These are phyloP conservation scores for Tachysurus fulvidraco DNA, from an alignment of 2,113 vertebrate species.

Conservation along the genomic window DNA sequence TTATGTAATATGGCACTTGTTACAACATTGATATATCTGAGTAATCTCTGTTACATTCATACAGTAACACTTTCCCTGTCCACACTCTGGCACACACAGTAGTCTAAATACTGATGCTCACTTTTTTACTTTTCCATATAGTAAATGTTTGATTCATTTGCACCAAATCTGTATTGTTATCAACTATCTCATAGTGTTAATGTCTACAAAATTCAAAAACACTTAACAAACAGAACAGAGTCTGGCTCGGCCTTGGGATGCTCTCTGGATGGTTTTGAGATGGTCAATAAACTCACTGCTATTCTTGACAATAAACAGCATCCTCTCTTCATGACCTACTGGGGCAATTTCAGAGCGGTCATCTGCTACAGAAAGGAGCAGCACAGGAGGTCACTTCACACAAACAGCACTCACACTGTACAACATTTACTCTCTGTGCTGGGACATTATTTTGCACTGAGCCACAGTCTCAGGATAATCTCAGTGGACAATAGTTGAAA, in stretches of 20 bases:
- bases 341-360: neutral
- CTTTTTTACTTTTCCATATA: neutral
- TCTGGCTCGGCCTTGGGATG: neutral
- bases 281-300: neutral
- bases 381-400: neutral
- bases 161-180: neutral
- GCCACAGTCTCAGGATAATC: neutral
- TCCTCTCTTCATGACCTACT: neutral
- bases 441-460: neutral
- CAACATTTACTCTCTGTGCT: neutral
- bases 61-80: neutral
- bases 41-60: no score
- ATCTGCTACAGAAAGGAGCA: neutral
- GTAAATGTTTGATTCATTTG: neutral
- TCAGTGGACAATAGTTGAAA: neutral
- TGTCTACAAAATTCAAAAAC: neutral
- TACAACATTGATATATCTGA: neutral
- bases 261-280: neutral
- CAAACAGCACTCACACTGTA: neutral
- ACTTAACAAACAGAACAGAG: neutral
- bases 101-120: neutral
- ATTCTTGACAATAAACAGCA: neutral
- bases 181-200: neutral
- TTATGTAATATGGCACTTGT: neutral
- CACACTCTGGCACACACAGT: neutral